These are phyloP conservation scores for Bufo gargarizans DNA, from an alignment of 2,113 vertebrate species.

Conservation along the genomic window DNA sequence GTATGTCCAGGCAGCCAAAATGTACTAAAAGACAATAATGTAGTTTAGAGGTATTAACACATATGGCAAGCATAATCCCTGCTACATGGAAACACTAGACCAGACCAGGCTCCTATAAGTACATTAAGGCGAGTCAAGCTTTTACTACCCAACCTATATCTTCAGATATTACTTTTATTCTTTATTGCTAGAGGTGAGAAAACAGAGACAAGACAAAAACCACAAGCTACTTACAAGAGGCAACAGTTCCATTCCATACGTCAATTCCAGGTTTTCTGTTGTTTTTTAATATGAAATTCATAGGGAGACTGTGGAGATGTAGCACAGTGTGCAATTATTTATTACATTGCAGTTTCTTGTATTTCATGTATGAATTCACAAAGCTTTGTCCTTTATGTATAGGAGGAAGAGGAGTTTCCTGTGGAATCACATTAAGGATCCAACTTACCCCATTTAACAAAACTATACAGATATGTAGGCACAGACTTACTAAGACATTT, in stretches of 20 bases:
- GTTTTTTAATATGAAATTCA: neutral
- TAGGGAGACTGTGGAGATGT: neutral
- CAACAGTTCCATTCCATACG: neutral
- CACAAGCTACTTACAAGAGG: neutral
- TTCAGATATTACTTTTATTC: neutral
- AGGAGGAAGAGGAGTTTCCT: too few relatives aligned
- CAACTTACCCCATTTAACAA: too few relatives aligned
- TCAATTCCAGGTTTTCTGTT: neutral
- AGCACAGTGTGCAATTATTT: neutral
- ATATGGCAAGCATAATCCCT: constrained; percentile 49
- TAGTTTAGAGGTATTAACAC: constrained; percentile 45
- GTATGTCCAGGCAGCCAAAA: constrained; percentile 63
- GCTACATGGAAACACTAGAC: constrained; percentile 13
- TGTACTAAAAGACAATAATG: constrained; percentile 47
- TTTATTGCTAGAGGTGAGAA: neutral
- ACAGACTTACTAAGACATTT: too few relatives aligned
- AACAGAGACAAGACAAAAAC: neutral
- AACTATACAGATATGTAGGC: too few relatives aligned
- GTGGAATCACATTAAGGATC: too few relatives aligned
- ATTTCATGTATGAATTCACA: neutral
- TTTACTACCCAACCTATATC: neutral
- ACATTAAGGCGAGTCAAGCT: constrained; percentile 23
- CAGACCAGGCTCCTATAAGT: neutral
- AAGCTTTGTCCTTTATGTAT: neutral
- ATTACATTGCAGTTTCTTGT: too few relatives aligned